These are phyloP conservation scores for Chirona hameri DNA, from an alignment of 2,888 invertebrate genomes.

Conservation along the genomic window DNA sequence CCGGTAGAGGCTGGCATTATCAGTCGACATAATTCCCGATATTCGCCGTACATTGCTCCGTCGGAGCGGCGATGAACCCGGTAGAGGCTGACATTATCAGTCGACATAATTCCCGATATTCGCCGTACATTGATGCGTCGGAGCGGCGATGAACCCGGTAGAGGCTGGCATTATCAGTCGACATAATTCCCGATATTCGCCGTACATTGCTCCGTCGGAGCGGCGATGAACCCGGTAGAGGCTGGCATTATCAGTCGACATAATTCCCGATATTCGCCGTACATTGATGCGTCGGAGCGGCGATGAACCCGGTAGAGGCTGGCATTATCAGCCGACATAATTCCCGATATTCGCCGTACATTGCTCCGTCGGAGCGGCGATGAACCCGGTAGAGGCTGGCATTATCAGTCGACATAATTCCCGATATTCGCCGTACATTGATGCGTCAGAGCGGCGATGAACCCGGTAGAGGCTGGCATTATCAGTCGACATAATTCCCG, in stretches of 20 bases:
- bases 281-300: background rate
- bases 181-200: background rate
- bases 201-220: background rate
- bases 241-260: background rate
- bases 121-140: background rate
- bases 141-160: background rate
- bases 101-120: background rate
- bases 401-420: background rate
- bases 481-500: background rate
- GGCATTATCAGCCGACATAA: background rate
- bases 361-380: background rate
- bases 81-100: background rate
- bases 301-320: background rate
- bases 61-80: background rate
- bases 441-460: background rate
- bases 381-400: background rate
- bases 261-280: background rate
- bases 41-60: background rate
- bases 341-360: background rate
- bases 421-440: background rate
- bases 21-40: background rate
- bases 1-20: background rate
- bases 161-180: background rate
- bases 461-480: background rate
- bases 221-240: background rate